These are phyloP conservation scores for Drosophila pectinifera DNA, from an alignment of 1,140 invertebrate genomes.

Conservation along the genomic window DNA sequence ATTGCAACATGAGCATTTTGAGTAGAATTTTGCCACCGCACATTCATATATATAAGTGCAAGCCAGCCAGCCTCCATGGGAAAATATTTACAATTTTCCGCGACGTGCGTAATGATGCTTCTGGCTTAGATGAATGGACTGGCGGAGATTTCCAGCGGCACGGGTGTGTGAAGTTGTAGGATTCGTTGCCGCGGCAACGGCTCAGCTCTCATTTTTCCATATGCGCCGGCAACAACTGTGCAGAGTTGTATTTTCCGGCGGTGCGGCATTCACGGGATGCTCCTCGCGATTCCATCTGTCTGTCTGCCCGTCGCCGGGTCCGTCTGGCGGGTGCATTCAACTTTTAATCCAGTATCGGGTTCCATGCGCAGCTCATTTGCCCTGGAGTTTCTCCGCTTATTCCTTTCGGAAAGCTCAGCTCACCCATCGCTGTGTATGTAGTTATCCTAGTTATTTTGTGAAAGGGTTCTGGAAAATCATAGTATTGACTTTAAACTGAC, in stretches of 20 bases:
- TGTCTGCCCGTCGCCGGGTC: not conserved
- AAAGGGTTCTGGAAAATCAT: not conserved
- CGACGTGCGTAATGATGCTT: slow-evolving; percentile 22
- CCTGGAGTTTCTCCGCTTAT: not conserved
- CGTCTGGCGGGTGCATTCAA: slow-evolving; percentile 16
- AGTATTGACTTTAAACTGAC: not conserved
- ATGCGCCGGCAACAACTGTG: slow-evolving; percentile 4
- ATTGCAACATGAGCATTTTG: slow-evolving; percentile 9
- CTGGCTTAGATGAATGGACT: slow-evolving; percentile 15
- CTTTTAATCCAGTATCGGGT: slow-evolving; percentile 19
- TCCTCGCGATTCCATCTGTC: slow-evolving; percentile 11
- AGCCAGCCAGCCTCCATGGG: slow-evolving; percentile 3
- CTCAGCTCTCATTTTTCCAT: slow-evolving; percentile 14
- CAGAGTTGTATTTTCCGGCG: slow-evolving; percentile 16
- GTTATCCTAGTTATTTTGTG: slow-evolving; percentile 2
- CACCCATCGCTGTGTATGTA: not conserved
- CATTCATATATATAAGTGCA: slow-evolving; percentile 12
- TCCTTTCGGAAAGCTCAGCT: slow-evolving; percentile 2
- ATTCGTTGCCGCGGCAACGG: slow-evolving; percentile 13
- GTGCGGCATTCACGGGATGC: slow-evolving; percentile 8
- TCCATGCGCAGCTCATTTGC: slow-evolving; percentile 11
- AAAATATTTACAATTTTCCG: slow-evolving; percentile 23
- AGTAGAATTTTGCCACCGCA: slow-evolving; percentile 13
- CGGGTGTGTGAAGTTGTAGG: slow-evolving; percentile 6
- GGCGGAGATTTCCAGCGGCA: slow-evolving; percentile 4